Base-by-base conservation (phyloP, 1,140 invertebrate genomes). In the Eupeodes corollae region DNA sequence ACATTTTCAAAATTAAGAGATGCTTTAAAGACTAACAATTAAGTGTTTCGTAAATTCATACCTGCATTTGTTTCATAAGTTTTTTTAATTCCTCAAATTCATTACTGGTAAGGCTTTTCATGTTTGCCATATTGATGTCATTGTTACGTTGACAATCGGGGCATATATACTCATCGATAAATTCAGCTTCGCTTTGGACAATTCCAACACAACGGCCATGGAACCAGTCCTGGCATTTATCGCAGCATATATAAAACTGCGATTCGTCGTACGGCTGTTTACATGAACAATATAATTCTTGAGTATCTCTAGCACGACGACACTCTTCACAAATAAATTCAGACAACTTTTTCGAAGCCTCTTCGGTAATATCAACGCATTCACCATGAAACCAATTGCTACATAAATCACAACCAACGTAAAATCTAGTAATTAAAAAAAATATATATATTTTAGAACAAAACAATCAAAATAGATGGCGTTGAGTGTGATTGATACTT, bases 221-320 rank as follows among this genome's bases (percentile, higher is more conserved):
- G 72, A 98, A 98, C 96, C 96, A 99, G 70, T 97, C 92, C 69
- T 98, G 90, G 72, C 96, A 99, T 43, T 84, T 81, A 69, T 99
- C 95, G 71, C 96, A 99, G 58, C 91, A 95, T 59, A 99, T 97
- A 67, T 93, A 94, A 78, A 94, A 96, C 88, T 95, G 90, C 63
- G 90, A 89, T 72, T 97, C 92, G 73, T 98, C 93, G 63, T 98
- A 98, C 2, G 93, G 93, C 60, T 94, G 90, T 58, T 83, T 81
- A 69, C 95, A 98, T 13, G 98, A 73, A 69, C 95, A 99, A 69
- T 95, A 98, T 2, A 98, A 76, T 63, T 96, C 90, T 60, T 92
- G 86, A 1, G 88, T 86, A 49, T 92, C 89, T 50, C 82, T 75
- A 2, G 88, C 86, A 50, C 85, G 82, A 50, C 82, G 79, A 64